phyloP scores from a whole-genome alignment of 1,140 invertebrate genomes.

The Charaxes varanes region DNA sequence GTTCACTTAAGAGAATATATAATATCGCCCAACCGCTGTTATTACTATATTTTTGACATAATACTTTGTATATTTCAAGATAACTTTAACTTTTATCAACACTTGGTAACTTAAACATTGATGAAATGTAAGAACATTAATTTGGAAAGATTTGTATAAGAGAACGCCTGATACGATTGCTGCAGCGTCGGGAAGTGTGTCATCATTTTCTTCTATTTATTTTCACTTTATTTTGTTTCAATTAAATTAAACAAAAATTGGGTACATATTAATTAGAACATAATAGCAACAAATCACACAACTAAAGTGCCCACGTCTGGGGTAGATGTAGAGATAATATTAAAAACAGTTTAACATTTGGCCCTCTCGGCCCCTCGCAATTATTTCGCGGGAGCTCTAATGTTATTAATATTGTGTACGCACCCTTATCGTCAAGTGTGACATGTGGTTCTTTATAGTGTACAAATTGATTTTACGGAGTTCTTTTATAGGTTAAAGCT shows the following conservation, averaged over 20 bases:
- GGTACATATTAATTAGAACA: slow-evolving; percentile 1
- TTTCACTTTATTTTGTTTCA: neutral
- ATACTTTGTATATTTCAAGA: too few relatives aligned
- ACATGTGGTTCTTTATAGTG: slow-evolving; percentile 56
- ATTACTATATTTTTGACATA: too few relatives aligned
- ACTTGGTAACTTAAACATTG: too few relatives aligned
- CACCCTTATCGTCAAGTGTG: slow-evolving; percentile 52
- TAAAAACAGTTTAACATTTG: slow-evolving; percentile 69
- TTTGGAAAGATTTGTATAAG: too few relatives aligned
- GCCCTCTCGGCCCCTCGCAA: slow-evolving; percentile 41
- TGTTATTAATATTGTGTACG: slow-evolving; percentile 49
- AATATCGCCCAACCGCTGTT: too few relatives aligned
- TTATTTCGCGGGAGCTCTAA: slow-evolving; percentile 47
- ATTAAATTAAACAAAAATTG: too few relatives aligned
- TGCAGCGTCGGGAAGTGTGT: too few relatives aligned
- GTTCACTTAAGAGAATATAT: too few relatives aligned
- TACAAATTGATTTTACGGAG: slow-evolving; percentile 45
- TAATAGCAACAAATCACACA: slow-evolving; percentile 3
- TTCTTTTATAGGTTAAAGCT: slow-evolving; percentile 15
- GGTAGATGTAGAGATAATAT: slow-evolving; percentile 39
- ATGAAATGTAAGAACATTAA: too few relatives aligned
- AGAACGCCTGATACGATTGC: too few relatives aligned
- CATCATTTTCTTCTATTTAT: neutral
- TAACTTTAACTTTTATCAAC: too few relatives aligned
- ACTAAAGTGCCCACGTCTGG: slow-evolving; percentile 1